Evolutionary conservation across 2,888 invertebrate genomes (phyloP).

Genomic region (Pediacus dermestoides): DNA sequence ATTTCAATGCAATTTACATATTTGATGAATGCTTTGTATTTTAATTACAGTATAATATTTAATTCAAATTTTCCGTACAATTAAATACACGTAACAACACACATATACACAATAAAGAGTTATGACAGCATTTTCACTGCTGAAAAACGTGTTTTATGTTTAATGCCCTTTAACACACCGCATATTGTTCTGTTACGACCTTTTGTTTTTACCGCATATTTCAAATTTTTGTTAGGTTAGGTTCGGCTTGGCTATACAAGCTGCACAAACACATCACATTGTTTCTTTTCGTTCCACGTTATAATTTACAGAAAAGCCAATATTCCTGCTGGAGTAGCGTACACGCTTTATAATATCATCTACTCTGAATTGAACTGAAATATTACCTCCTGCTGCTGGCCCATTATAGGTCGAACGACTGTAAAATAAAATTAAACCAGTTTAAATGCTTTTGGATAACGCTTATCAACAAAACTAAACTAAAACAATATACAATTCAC

Average conservation of each 20-base stretch:
- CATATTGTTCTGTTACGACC: constrained; percentile 24
- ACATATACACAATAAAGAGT: constrained; percentile 41
- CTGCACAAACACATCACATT: too few relatives aligned
- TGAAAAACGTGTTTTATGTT: constrained; percentile 42
- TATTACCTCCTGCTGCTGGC: too few relatives aligned
- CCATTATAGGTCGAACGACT: too few relatives aligned
- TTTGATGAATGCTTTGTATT: constrained; percentile 52
- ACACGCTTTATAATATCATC: too few relatives aligned
- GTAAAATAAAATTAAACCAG: constrained; percentile 3
- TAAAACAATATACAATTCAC: constrained; percentile 1
- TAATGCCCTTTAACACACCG: constrained; percentile 31
- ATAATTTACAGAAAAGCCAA: too few relatives aligned
- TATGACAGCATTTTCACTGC: constrained; percentile 45
- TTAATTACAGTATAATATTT: constrained; percentile 52
- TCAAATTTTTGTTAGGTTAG: too few relatives aligned
- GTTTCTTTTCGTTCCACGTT: too few relatives aligned
- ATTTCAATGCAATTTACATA: constrained; percentile 51
- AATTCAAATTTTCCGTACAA: constrained; percentile 52
- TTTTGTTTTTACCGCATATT: too few relatives aligned
- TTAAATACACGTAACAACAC: constrained; percentile 48
- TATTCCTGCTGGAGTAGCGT: too few relatives aligned
- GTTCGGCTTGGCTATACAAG: too few relatives aligned
- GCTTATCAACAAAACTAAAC: constrained; percentile 1
- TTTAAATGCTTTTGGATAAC: constrained; percentile 1
- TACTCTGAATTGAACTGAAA: too few relatives aligned